Percentiles rank a stretch among this genome's conserved stretches.
These are phyloP conservation scores for Phyllopteryx taeniolatus DNA, from an alignment of 2,113 vertebrate genomes.

Conservation along the genomic window DNA sequence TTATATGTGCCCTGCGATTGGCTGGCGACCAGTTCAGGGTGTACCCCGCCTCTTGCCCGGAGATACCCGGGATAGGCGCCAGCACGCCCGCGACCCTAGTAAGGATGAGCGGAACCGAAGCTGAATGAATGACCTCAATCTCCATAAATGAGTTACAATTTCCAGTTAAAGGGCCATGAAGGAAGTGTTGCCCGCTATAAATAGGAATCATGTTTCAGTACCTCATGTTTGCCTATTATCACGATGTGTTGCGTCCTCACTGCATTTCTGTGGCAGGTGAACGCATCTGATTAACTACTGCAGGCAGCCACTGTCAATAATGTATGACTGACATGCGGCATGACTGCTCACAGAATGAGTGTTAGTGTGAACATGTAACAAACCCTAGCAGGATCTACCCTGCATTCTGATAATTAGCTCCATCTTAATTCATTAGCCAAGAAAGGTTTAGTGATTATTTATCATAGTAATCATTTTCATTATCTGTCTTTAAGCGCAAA, in stretches of 20 bases:
- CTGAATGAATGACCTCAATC: no score
- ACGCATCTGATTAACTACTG: slow-evolving; percentile 28
- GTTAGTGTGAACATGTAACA: not conserved
- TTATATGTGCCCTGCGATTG: no score
- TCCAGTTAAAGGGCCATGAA: not conserved
- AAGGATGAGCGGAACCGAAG: no score
- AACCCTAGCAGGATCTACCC: not conserved
- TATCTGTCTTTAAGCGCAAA: slow-evolving; percentile 25
- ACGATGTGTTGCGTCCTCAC: not conserved
- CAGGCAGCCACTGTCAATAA: slow-evolving; percentile 40
- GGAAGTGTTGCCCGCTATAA: not conserved
- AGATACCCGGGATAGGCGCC: no score
- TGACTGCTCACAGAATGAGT: not conserved
- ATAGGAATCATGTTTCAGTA: not conserved
- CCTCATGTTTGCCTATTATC: not conserved
- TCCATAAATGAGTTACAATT: not conserved
- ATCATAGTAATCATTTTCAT: slow-evolving; percentile 31
- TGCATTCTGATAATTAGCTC: not conserved
- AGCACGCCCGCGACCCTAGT: no score
- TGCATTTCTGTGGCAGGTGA: slow-evolving; percentile 4
- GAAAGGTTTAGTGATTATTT: slow-evolving; percentile 18
- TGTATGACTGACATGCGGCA: slow-evolving; percentile 28
- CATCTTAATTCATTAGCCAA: slow-evolving; percentile 14
- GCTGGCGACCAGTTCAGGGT: no score
- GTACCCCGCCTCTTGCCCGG: no score